Evolutionary conservation across 2,797 vertebrate species (phyloP), one percentile per base, ranked within the genome.

Genomic region (Acipenser ruthenus): DNA sequence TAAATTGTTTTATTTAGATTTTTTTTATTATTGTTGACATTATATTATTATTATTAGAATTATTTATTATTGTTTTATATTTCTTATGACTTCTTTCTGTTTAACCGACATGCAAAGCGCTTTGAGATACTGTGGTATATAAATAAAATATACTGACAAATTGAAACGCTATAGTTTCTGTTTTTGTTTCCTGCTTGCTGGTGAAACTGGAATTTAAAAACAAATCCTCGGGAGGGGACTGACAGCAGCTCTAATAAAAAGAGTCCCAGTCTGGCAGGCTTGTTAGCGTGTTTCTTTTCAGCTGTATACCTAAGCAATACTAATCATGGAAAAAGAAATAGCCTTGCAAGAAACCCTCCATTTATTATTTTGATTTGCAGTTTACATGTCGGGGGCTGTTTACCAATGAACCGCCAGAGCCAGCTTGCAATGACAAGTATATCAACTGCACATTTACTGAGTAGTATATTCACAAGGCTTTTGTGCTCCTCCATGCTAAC

Each of bases 351-450:
- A 55, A 55, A n/a, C 52, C 3, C 52, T 55, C 52, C 9, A n/a
- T 8, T 9, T 55, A n/a, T 55, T 5, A 55, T 55, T 55, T n/a
- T 3, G 9, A 55, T n/a, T 55, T 55, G 52, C 9, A 55, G n/a
- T 55, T 55, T 8, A 55, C n/a, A 55, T 55, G 52, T 55, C 52
- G 4, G n/a, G n/a, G n/a, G 52, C 52, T 55, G 52, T 55, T 55
- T 55, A 55, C 52, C 52, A 55, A n/a, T 10, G 52, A 55, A 55
- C 52, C 3, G 23, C 6, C 52, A 55, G 52, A 55, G 9, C n/a
- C 52, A 58, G 48, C 55, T 53, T 58, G 48, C 47, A 64, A 48
- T 10, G 63, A 51, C 64, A 52, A 18, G 63, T 7, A 50, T 59
- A 59, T 66, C 23, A 5, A 37, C 10, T 11, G 55, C 9, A 58